These are phyloP conservation scores for Odontesthes bonariensis DNA, from an alignment of 2,113 vertebrate species.

Conservation along the genomic window DNA sequence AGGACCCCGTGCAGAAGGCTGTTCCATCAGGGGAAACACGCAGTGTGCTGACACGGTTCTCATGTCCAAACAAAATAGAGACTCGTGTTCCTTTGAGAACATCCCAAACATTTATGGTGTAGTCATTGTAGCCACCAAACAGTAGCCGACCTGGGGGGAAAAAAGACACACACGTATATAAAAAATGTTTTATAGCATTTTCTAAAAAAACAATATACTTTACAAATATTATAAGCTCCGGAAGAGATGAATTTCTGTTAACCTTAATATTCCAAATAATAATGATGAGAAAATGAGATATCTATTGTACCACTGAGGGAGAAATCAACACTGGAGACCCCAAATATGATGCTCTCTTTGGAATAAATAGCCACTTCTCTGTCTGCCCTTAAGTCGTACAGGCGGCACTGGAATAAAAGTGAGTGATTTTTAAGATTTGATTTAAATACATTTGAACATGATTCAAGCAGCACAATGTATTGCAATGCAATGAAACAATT, in stretches of 20 bases:
- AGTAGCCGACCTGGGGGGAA: conserved; percentile 88
- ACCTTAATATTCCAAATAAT: not conserved
- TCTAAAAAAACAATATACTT: not conserved
- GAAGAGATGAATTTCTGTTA: not conserved
- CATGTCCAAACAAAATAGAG: conserved; percentile 96
- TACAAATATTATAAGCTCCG: not conserved
- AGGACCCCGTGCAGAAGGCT: conserved; percentile 95
- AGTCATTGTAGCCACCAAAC: conserved; percentile 97
- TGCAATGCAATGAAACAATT: not conserved
- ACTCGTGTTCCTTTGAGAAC: conserved; percentile 96
- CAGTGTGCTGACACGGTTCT: conserved; percentile 96
- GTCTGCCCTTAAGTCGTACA: conserved; percentile 97
- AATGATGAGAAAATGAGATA: not conserved
- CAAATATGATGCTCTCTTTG: conserved; percentile 99
- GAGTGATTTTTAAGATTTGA: not conserved
- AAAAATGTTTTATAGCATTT: not conserved
- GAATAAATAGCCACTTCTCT: conserved; percentile 98
- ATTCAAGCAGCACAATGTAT: not conserved
- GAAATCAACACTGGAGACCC: conserved; percentile 98
- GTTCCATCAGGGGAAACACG: conserved; percentile 96
- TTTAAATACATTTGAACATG: not conserved
- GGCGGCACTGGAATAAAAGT: conserved; percentile 88
- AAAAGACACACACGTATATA: not conserved
- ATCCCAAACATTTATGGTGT: conserved; percentile 99
- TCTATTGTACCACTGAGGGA: conserved; percentile 92